Evolutionary conservation across 1,140 invertebrate species (phyloP).

Genomic region (Anthonomus grandis): DNA sequence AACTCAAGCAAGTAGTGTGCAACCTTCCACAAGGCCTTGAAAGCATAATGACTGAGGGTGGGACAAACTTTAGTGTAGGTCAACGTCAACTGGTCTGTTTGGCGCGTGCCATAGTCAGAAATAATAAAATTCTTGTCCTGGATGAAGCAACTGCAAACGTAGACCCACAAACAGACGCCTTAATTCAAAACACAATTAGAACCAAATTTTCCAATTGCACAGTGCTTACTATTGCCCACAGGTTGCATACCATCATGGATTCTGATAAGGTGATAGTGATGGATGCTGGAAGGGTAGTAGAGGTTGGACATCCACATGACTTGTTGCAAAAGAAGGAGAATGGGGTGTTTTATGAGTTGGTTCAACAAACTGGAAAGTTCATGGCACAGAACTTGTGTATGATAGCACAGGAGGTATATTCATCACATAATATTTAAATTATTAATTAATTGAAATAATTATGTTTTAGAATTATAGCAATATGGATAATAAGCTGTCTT

Average conservation of each 20-base stretch:
- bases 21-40: slow-evolving; percentile 44
- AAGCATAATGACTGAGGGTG: slow-evolving; percentile 60
- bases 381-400: slow-evolving; percentile 58
- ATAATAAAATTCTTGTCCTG: slow-evolving; percentile 60
- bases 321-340: slow-evolving; percentile 53
- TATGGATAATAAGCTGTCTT: too few relatives aligned
- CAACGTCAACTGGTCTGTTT: slow-evolving; percentile 58
- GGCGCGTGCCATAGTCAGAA: slow-evolving; percentile 60
- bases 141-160: slow-evolving; percentile 67
- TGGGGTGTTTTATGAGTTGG: slow-evolving; percentile 59
- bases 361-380: slow-evolving; percentile 59
- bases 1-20: slow-evolving; percentile 57
- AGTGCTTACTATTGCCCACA: slow-evolving; percentile 70
- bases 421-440: too few relatives aligned
- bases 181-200: slow-evolving; percentile 61
- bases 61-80: slow-evolving; percentile 54
- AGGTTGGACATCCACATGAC: slow-evolving; percentile 58
- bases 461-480: too few relatives aligned
- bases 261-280: slow-evolving; percentile 61
- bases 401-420: slow-evolving; percentile 51
- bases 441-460: too few relatives aligned
- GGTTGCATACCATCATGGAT: slow-evolving; percentile 68
- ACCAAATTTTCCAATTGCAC: slow-evolving; percentile 61
- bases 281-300: slow-evolving; percentile 54
- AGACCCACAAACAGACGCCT: slow-evolving; percentile 58